phyloP scores from a whole-genome alignment of 2,113 vertebrate species.

The Taxidea taxus region DNA sequence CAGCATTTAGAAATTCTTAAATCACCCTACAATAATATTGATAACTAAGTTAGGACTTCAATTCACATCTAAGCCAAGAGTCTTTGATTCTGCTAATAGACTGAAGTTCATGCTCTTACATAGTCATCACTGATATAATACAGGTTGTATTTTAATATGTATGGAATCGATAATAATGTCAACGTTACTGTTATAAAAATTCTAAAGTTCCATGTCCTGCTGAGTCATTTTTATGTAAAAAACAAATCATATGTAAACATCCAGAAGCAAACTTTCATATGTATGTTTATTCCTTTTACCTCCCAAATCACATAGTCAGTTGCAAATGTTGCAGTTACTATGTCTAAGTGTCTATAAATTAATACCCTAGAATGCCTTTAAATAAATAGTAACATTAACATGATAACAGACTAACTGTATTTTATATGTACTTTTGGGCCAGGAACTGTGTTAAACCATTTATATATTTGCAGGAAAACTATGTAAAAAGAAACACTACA shows the following conservation, averaged over 20 bases:
- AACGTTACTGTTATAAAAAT: not conserved
- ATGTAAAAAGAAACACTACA: not conserved
- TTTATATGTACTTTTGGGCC: not conserved
- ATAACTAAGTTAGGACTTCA: not conserved
- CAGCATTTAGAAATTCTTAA: not conserved
- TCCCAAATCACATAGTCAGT: not conserved
- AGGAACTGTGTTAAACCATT: not conserved
- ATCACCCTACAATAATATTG: not conserved
- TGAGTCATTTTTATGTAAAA: not conserved
- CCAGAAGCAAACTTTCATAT: not conserved
- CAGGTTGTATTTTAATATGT: not conserved
- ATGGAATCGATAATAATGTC: not conserved
- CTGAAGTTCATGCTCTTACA: not conserved
- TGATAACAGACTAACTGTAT: not conserved
- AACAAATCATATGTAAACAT: not conserved
- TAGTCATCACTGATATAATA: not conserved
- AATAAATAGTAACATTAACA: not conserved
- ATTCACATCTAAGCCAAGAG: not conserved
- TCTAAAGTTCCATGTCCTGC: not conserved
- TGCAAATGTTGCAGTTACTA: not conserved
- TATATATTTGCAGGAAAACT: not conserved
- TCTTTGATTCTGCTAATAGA: not conserved
- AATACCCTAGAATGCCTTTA: not conserved
- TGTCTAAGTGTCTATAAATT: not conserved
- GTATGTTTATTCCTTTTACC: not conserved